Evolutionary conservation across 2,113 vertebrate genomes (phyloP), one percentile per base, ranked within the genome.

Genomic region (Microcebus ravelobensis): DNA sequence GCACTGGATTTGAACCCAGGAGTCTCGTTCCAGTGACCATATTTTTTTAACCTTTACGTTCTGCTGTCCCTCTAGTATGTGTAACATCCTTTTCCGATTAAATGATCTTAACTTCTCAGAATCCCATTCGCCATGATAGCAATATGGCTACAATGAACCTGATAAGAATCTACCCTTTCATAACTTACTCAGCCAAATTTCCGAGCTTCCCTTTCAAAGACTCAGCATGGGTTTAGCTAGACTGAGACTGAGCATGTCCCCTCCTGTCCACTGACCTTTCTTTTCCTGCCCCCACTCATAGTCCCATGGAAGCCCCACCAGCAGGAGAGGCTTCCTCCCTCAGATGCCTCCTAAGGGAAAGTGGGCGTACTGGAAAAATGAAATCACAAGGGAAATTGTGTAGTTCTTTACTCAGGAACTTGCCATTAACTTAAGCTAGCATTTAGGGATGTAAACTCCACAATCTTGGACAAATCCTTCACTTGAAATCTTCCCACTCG

Each of bases 301-400:
- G 39, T 86, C 93, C 71, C 0, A 0, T 84, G 34, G 95, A 31
- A 96, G 86, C 36, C 63, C 80, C 89, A 97, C 29, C 77, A 92
- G 90, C 83, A 95, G 92, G 74, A 92, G 96, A 97, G 96, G 67
- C 89, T 91, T 73, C 86, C 94, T 97, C 87, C 14, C 0, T 3
- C 76, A 82, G 71, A 70, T 52, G 63, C 91, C 95, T 98, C 98
- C 57, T 36, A 87, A 89, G 95, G 97, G 94, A 96, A 93, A 79
- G 81, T 91, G 97, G 93, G 96, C 61, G 96, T 97, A 97, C 14
- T 98, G 74, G 98, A 97, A 97, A 97, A 97, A 94, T 98, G 98
- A 97, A 95, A 94, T 98, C 98, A 96, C 88, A 83, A 92, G 92
- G 95, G 97, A 96, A 97, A 93, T 82, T 91, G 84, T 96, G 93